Base-by-base conservation (phyloP, 2,888 invertebrate genomes). In the Ditula angustiorana region DNA sequence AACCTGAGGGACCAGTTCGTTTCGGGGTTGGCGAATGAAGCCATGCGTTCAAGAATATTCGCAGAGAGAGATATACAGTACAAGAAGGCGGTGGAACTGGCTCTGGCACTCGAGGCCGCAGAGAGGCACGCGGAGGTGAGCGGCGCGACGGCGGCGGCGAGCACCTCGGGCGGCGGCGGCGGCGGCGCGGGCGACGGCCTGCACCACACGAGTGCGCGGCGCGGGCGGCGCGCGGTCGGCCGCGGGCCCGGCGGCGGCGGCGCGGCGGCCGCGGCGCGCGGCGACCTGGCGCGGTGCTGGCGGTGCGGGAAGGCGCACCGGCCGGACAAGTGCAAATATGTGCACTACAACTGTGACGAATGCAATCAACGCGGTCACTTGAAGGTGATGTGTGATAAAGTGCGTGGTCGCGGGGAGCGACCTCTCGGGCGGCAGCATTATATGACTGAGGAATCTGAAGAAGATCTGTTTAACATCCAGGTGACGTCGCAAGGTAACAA, bases 1-100 rank as follows among this genome's bases (percentile, higher is more conserved):
- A 70, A 67, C 58, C 52, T 67, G 3, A 2, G 50, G 5, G 69
- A 69, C 4, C 69, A 69, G 24, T 68, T 67, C 23, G 57, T 67
- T 0, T 66, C 67, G 35, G 70, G 70, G 0, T 30, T 70, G 28
- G 52, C 52, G 1, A 65, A 23, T 16, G 57, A 57, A 0, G 35
- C n/a, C 2, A 65, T 65, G 53, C 8, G 65, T 11, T 58, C 65
- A 5, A 21, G 59, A 13, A 23, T 65, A 26, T 65, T 65, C 13
- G 57, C 65, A 10, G 60, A 60, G 24, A 65, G 49, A 19, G 13
- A 24, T 0, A 13, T 60, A 0, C 11, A 52, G 11, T 65, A 60
- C n/a, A n/a, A n/a, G n/a, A n/a, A n/a, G n/a, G n/a, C n/a, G n/a
- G n/a, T n/a, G n/a, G n/a, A n/a, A n/a, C n/a, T n/a, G 21, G 60